A percentile compares a stretch with the other conserved stretches of the same genome.
phyloP scores from a whole-genome alignment of 30 jellyfish, hydroid and myxozoan species.

The Calvadosia cruxmelitensis region DNA sequence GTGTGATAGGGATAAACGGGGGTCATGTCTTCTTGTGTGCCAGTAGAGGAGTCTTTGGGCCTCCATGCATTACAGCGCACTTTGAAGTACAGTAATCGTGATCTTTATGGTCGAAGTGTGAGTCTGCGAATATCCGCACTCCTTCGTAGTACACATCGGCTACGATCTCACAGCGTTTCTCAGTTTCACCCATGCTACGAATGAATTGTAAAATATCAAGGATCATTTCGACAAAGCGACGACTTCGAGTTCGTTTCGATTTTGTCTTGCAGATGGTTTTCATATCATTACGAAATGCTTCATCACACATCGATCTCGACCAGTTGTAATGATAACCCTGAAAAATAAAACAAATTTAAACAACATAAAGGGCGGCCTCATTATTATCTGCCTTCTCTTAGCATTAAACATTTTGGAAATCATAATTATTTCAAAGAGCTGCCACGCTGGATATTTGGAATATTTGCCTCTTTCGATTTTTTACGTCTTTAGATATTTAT shows the following conservation, averaged over 20 bases:
- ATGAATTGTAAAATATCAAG: slow-evolving; percentile 25
- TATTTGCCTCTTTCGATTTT: too few relatives aligned
- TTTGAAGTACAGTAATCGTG: slow-evolving; percentile 76
- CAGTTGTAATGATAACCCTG: slow-evolving; percentile 97
- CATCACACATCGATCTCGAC: slow-evolving; percentile 80
- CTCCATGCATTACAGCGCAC: slow-evolving; percentile 82
- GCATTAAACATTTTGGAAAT: too few relatives aligned
- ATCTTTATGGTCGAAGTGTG: slow-evolving; percentile 79
- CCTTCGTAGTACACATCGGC: slow-evolving; percentile 91
- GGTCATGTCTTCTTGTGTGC: too few relatives aligned
- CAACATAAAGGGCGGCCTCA: too few relatives aligned
- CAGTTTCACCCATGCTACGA: slow-evolving; percentile 57
- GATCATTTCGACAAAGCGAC: slow-evolving; percentile 26
- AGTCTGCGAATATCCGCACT: slow-evolving; percentile 74
- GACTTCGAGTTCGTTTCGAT: slow-evolving; percentile 46
- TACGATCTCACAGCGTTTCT: slow-evolving; percentile 60
- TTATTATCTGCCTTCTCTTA: too few relatives aligned
- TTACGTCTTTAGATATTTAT: too few relatives aligned
- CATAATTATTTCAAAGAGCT: too few relatives aligned
- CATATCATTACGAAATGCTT: slow-evolving; percentile 77
- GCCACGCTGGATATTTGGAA: too few relatives aligned
- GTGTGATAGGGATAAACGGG: too few relatives aligned
- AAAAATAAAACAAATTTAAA: slow-evolving; percentile 4
- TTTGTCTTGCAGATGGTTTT: slow-evolving; percentile 33
- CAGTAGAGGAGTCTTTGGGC: slow-evolving; percentile 40